A percentile compares a stretch with the other conserved stretches of the same genome.
Conservation (phyloP, 2,113 vertebrate genomes). For the Trichomycterus rosablanca region DNA sequence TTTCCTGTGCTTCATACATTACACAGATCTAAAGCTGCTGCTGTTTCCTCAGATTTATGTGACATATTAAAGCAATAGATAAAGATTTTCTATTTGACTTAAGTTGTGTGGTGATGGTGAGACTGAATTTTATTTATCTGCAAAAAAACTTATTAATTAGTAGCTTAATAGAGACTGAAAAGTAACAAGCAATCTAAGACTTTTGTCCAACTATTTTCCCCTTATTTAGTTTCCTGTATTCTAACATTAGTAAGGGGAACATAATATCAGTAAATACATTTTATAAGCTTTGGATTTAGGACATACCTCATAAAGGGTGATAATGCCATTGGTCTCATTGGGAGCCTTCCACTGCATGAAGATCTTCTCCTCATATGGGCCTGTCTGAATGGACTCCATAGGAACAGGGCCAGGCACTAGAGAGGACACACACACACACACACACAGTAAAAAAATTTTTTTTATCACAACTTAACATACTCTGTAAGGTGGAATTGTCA, state of each 20-base stretch:
- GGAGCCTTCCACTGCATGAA: slow-evolving; percentile 97
- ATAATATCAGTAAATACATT: too few relatives aligned
- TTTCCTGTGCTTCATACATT: slow-evolving; percentile 19
- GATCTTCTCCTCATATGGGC: slow-evolving; percentile 96
- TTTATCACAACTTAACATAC: neutral
- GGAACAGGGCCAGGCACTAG: slow-evolving; percentile 89
- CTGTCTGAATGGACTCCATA: slow-evolving; percentile 90
- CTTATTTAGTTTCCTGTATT: too few relatives aligned
- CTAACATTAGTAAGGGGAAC: too few relatives aligned
- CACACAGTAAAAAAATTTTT: neutral
- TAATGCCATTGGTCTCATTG: slow-evolving; percentile 94
- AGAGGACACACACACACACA: slow-evolving; percentile 16
- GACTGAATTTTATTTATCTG: too few relatives aligned
- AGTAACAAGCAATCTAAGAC: too few relatives aligned
- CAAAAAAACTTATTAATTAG: too few relatives aligned
- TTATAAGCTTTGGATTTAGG: neutral
- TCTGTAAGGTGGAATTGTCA: too few relatives aligned
- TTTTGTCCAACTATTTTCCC: too few relatives aligned
- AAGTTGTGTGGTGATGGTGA: slow-evolving; percentile 9
- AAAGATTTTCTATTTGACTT: neutral
- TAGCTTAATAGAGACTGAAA: too few relatives aligned
- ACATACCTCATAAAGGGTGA: slow-evolving; percentile 94
- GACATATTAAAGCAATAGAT: too few relatives aligned
- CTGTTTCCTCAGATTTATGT: slow-evolving; percentile 1
- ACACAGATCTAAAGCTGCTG: slow-evolving; percentile 20